A percentile compares a stretch with the other conserved stretches of the same genome.
Conservation (phyloP, 2,113 vertebrate species). For the Cinclus mexicanus region DNA sequence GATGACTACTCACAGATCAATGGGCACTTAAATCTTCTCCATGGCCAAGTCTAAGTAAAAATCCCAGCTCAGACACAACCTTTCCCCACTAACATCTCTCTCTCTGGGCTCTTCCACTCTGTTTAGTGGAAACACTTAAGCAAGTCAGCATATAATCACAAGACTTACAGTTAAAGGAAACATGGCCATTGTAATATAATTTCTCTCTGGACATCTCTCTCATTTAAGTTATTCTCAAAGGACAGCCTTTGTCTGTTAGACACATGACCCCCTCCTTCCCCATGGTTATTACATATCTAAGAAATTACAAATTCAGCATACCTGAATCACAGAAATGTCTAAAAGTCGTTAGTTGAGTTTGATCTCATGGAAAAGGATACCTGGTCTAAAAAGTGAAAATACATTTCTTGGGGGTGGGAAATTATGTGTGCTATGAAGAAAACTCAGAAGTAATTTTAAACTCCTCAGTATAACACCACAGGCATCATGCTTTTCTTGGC, state of each 20-base stretch:
- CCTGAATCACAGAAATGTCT: neutral
- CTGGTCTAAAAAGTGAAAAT: neutral
- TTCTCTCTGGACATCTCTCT: neutral
- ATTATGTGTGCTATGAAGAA: neutral
- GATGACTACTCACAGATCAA: neutral
- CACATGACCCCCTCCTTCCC: fast-evolving
- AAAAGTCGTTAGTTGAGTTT: neutral
- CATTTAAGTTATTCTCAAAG: neutral
- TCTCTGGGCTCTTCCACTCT: neutral
- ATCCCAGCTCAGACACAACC: neutral
- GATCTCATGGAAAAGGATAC: neutral
- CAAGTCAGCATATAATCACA: neutral
- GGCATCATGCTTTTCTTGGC: neutral
- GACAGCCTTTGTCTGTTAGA: neutral
- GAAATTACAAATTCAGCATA: neutral
- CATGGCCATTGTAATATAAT: neutral
- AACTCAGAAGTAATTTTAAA: neutral
- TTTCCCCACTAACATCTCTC: neutral
- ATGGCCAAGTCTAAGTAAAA: neutral
- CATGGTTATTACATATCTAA: neutral
- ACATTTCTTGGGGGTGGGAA: neutral
- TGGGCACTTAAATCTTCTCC: neutral
- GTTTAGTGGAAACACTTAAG: neutral
- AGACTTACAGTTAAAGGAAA: neutral
- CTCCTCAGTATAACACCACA: neutral